phyloP scores from a whole-genome alignment of 2,888 invertebrate species.

The Rhagium mordax region DNA sequence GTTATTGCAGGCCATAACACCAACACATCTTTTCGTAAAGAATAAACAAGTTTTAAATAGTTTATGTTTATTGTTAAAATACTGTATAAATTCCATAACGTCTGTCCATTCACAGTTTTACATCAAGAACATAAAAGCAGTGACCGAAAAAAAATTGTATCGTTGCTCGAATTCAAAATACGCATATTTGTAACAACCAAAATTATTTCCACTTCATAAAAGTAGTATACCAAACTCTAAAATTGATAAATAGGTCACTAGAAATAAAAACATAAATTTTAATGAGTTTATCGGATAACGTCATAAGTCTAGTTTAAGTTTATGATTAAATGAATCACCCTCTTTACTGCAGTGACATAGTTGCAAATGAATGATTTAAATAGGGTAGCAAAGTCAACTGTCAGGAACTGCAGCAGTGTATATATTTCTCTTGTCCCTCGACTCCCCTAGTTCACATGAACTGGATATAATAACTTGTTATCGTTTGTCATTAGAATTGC shows the following conservation, averaged over 20 bases:
- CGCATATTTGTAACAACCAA: no score
- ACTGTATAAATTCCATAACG: background rate
- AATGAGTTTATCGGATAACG: conserved; percentile 9
- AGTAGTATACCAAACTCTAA: no score
- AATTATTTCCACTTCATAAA: no score
- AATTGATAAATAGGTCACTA: no score
- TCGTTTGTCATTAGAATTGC: conserved; percentile 57
- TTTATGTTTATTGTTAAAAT: background rate
- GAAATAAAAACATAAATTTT: background rate
- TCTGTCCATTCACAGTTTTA: background rate
- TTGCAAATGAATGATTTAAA: conserved; percentile 50
- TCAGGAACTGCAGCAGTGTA: conserved; percentile 47
- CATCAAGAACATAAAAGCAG: background rate
- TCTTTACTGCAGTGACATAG: conserved; percentile 45
- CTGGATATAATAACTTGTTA: conserved; percentile 58
- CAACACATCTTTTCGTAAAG: background rate
- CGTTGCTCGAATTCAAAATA: no score
- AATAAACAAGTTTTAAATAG: background rate
- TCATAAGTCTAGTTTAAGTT: conserved; percentile 19
- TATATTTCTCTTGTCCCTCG: conserved; percentile 37
- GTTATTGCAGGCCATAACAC: conserved; percentile 37
- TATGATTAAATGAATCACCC: conserved; percentile 47
- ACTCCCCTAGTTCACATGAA: conserved; percentile 51
- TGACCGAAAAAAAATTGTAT: no score
- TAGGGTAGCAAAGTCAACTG: conserved; percentile 53